Percentiles rank a stretch among this genome's conserved stretches.
phyloP scores from a whole-genome alignment of 2,113 vertebrate species.

The Varanus komodoensis region DNA sequence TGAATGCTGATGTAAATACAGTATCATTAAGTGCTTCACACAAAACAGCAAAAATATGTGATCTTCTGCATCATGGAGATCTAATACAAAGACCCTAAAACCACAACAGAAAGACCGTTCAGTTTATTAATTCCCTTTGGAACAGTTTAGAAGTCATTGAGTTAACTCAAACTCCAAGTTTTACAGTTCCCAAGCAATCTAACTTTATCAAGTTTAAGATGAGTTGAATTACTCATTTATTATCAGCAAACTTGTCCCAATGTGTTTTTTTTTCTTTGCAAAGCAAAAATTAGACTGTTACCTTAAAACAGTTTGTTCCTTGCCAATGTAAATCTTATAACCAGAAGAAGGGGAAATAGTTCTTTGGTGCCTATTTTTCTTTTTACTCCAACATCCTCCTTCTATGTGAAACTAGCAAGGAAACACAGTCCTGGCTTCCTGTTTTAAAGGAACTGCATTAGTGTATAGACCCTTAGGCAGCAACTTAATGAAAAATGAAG shows the following conservation, averaged over 20 bases:
- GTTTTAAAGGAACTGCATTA: constrained; percentile 36
- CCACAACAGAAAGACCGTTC: no score
- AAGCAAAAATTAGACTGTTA: background rate
- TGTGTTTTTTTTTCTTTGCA: background rate
- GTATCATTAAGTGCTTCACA: background rate
- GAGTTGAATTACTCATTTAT: background rate
- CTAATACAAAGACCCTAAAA: background rate
- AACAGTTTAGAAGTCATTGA: background rate
- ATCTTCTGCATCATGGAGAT: background rate
- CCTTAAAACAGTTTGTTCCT: background rate
- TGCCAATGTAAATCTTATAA: background rate
- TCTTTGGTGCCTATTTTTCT: background rate
- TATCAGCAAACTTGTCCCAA: constrained; percentile 12
- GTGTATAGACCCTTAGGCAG: constrained; percentile 49
- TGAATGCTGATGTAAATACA: no score
- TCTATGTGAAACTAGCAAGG: background rate
- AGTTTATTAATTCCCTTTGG: background rate
- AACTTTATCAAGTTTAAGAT: background rate
- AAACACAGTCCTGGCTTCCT: constrained; percentile 5
- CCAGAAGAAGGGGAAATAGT: background rate
- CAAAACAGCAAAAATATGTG: background rate
- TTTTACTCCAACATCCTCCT: constrained; percentile 4
- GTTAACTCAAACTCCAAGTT: background rate
- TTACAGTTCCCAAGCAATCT: background rate
- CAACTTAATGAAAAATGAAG: constrained; percentile 50